Base-by-base conservation (phyloP, 2,888 invertebrate species). In the Drosophila pegasa region DNA sequence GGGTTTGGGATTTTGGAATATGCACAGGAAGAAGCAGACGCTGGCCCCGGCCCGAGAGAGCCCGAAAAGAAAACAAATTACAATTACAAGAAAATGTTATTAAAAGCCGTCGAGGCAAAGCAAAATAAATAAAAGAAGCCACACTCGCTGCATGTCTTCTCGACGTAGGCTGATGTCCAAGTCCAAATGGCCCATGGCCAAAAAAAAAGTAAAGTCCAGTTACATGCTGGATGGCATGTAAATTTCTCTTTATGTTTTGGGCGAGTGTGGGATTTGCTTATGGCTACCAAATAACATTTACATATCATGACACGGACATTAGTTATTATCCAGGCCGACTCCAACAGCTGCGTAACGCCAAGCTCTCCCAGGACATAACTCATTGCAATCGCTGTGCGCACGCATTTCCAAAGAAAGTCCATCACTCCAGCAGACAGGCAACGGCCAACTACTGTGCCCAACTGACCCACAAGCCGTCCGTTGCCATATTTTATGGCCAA, bases 1-100 rank as follows among this genome's bases (percentile, higher is more conserved):
- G 41, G 40, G 33, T 25, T 58, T 61, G 40, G 25, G 20, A 40
- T 63, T 71, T 54, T 59, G 43, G 64, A 48, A 62, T 51, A 48
- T 54, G 66, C 60, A 50, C 68, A 63, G 81, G 67, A 54, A 69
- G 72, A 51, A 65, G 71, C 48, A 65, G 67, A 69, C 14, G 47
- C 12, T 41, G 9, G 37, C n/a, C 22, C 22, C 38, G 27, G 57
- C 35, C 38, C 60, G 35, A 47, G 41, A 57, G 35, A 47, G 41
- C 33, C 59, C 41, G 62, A 63, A 65, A 78, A 76, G 83, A 81
- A 89, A 86, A 87, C 81, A 88, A 89, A 88, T 89, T 90, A 90
- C 90, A 90, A 90, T 90, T 90, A 90, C 90, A 90, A 87, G 87
- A 87, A 90, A 90, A 90, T 80, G 89, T 90, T 90, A 90, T 90